Evolutionary conservation across 2,888 invertebrate species (phyloP), one percentile per base, ranked within the genome.

Genomic region (Leptopilina myrica): DNA sequence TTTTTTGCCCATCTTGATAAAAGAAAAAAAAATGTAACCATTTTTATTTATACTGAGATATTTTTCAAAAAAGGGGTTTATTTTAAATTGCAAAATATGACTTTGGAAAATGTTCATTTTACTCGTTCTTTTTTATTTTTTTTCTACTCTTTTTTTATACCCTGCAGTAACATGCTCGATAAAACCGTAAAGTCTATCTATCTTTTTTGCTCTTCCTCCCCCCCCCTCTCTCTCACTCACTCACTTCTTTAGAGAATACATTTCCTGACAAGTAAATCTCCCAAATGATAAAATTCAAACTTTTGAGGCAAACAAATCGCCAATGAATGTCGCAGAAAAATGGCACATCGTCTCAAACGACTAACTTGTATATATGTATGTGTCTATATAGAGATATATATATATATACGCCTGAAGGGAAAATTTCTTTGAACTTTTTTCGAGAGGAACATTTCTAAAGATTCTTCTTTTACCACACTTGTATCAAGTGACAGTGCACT

Each of bases 371-470:
- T 49, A 11, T 49, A 12, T 49, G 4, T 33, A 2, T 49, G 2
- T 49, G 0, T 49, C 20, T 20, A 20, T 20, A 20, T 20, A 20
- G 20, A 20, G 20, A 11, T 49, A 49, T 12, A 12, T 49, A 49
- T 49, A 49, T 49, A 49, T 49, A 49, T 20, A 62, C 20, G 62
- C 62, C 62, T 62, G 15, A 62, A 62, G 62, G n/a, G 12, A 49
- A 62, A 62, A 62, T 62, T 15, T 62, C 62, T 62, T 62, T 62
- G 62, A 62, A 62, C 62, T 62, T 62, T 62, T 43, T 62, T 62
- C 15, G 62, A 62, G 62, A 62, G 62, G 15, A 62, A 62, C 15
- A 20, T 15, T 62, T 62, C 62, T 62, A 62, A 62, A 62, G 62
- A 62, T 62, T 62, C 62, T 62, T 62, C 62, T 62, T 62, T 62